These are phyloP conservation scores for Metallyticus violacea DNA, from an alignment of 2,888 invertebrate genomes.

Conservation along the genomic window DNA sequence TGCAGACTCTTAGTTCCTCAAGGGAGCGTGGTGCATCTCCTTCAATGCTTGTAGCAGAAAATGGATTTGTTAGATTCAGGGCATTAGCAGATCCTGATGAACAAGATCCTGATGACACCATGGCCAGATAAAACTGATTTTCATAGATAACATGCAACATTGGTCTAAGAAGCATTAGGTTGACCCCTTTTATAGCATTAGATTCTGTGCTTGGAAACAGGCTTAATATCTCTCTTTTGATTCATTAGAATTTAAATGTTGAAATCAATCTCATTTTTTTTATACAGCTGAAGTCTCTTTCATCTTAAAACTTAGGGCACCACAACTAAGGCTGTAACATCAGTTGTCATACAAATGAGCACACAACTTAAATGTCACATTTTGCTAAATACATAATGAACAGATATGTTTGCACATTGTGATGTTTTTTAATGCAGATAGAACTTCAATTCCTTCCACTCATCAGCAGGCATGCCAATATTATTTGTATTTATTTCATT, in stretches of 20 bases:
- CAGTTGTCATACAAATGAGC: no score
- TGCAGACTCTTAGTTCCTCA: conserved; percentile 27
- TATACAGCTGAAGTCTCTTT: neutral
- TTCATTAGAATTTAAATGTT: neutral
- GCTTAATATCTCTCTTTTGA: no score
- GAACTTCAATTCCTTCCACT: no score
- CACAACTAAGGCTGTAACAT: neutral
- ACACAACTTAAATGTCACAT: no score
- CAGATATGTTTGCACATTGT: no score
- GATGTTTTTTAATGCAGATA: no score
- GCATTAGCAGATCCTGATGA: conserved; percentile 56
- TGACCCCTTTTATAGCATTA: no score
- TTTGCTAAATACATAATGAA: no score
- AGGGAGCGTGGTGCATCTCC: conserved; percentile 40
- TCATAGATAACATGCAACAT: neutral
- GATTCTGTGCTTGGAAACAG: no score
- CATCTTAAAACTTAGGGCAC: neutral
- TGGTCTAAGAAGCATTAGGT: neutral
- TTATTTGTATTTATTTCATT: no score
- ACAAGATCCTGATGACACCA: conserved; percentile 25
- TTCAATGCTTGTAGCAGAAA: conserved; percentile 85
- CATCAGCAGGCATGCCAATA: no score
- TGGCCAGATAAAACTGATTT: conserved; percentile 25
- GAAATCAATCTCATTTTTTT: neutral
- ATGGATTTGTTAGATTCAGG: conserved; percentile 83